Base-by-base conservation (phyloP, 1,140 invertebrate genomes). In the Drosophila guanche region DNA sequence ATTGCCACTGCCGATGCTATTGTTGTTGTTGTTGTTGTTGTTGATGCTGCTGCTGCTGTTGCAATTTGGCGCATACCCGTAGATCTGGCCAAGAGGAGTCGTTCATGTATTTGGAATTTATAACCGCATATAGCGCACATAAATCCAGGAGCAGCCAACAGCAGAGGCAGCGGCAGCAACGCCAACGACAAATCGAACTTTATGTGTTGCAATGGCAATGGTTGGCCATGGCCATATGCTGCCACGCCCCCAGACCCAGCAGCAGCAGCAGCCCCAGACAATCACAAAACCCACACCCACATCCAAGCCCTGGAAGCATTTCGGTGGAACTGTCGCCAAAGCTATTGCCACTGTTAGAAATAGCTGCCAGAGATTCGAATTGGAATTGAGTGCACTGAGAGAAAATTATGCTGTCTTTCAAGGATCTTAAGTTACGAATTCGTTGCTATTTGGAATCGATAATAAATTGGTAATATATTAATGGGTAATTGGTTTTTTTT, bases 101-200 rank as follows among this genome's bases (percentile, higher is more conserved):
- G 80, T 86, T 76, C 86, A 90, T 90, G 81, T 90, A 90, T 90
- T 77, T 73, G 71, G 73, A 84, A 90, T 90, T 90, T 90, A 90
- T 90, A 90, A 90, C 86, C 86, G 86, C 81, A 90, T 83, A 86
- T 77, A 79, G 81, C 75, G 78, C 78, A 89, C 83, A 88, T 88
- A 88, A 88, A 88, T 88, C 83, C 71, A 79, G 59, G 56, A 59
- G 43, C 61, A 58, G 72, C 71, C 58, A 78, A 43, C 70, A 63
- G 65, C 58, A 48, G 47, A 63, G 54, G 55, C 55, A 53, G 16
- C 16, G 60, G 33, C 74, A 50, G 43, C 58, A 41, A 43, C 33
- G 33, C 33, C 72, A 76, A 67, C 72, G 76, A 68, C 73, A 61
- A 88, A 86, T 88, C 83, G 83, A 86, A 88, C 83, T 86, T 88